Evolutionary conservation across 2,113 vertebrate genomes (phyloP).

Genomic region (Pteropus alecto): DNA sequence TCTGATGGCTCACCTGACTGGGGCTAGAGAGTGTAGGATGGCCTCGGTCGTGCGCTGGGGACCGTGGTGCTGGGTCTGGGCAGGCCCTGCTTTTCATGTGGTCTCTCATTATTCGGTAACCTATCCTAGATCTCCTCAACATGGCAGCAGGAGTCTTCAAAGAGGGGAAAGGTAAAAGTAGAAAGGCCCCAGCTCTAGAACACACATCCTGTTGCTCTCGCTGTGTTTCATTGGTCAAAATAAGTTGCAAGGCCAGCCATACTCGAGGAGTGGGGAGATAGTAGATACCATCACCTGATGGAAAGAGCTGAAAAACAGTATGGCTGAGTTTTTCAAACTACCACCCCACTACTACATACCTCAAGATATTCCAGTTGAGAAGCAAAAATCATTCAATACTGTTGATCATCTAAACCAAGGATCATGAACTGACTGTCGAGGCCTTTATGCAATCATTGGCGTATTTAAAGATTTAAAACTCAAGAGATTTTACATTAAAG

Average conservation of each 20-base stretch:
- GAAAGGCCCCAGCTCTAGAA: background rate
- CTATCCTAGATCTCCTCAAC: fast-evolving
- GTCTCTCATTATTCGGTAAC: background rate
- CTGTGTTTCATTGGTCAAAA: background rate
- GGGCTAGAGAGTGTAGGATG: background rate
- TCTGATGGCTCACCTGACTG: background rate
- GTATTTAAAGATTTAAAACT: background rate
- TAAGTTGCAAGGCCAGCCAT: background rate
- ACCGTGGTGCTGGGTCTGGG: background rate
- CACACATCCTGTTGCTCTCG: background rate
- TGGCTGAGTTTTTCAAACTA: background rate
- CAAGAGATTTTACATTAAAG: background rate
- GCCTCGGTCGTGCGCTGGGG: fast-evolving
- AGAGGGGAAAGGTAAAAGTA: background rate
- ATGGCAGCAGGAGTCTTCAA: background rate
- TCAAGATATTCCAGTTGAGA: background rate
- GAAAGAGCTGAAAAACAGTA: background rate
- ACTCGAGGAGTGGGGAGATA: background rate
- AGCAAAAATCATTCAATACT: background rate
- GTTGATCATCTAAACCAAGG: background rate
- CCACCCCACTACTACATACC: background rate
- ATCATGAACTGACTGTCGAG: background rate
- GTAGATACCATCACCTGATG: background rate
- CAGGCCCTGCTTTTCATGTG: background rate
- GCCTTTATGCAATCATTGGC: background rate